Percentiles rank a stretch among this genome's conserved stretches.
Evolutionary conservation across 2,113 vertebrate genomes (phyloP).

Genomic region (Glaucomys volans): DNA sequence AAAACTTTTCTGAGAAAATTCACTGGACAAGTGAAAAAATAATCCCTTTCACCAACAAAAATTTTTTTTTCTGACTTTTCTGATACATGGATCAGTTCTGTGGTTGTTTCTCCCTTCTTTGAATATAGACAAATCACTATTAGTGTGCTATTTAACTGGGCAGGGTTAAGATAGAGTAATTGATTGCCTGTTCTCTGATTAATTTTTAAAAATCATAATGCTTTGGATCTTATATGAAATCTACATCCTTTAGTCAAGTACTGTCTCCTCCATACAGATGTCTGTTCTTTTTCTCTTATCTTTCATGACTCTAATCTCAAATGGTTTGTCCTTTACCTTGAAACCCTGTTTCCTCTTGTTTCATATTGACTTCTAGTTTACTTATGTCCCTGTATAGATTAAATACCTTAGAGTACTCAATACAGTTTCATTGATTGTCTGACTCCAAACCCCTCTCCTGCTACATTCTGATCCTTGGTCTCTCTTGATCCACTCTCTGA

Average conservation of each 20-base stretch:
- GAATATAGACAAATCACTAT: not conserved
- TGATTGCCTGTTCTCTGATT: not conserved
- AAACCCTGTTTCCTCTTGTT: conserved; percentile 20
- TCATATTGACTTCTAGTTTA: conserved; percentile 28
- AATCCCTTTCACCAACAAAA: not conserved
- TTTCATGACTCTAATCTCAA: not conserved
- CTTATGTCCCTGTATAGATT: conserved; percentile 32
- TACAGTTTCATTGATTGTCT: conserved; percentile 33
- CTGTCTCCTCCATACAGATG: not conserved
- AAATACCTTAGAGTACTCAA: conserved; percentile 26
- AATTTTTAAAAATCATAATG: conserved; percentile 42
- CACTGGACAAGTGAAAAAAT: not conserved
- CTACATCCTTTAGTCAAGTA: not conserved
- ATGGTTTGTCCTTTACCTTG: not conserved
- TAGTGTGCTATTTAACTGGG: not conserved
- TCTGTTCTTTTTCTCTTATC: not conserved
- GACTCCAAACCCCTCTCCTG: not conserved
- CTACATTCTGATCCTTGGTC: conserved; percentile 22
- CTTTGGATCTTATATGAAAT: conserved; percentile 42
- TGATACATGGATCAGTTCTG: not conserved
- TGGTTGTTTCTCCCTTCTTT: not conserved
- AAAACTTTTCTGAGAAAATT: not conserved
- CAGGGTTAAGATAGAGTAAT: not conserved
- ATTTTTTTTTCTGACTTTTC: not conserved
- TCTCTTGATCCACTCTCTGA: conserved; percentile 26